Conservation (phyloP, 2,888 invertebrate species). For the Neria commutata region DNA sequence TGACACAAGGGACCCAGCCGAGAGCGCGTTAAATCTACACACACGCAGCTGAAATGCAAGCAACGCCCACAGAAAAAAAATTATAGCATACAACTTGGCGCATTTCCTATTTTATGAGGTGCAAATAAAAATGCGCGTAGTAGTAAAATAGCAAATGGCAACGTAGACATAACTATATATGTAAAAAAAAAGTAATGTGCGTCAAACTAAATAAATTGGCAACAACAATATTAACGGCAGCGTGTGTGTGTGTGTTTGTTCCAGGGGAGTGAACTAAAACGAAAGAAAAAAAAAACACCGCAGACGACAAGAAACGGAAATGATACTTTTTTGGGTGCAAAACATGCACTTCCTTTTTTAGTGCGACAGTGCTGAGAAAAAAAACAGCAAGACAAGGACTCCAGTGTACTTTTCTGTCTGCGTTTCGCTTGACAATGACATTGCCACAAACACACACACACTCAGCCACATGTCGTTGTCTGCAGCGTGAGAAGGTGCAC, state of each 20-base stretch:
- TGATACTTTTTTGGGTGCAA: constrained; percentile 16
- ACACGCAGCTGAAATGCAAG: not conserved
- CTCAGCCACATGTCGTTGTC: not conserved
- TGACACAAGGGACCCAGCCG: constrained; percentile 10
- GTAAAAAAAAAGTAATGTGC: constrained; percentile 8
- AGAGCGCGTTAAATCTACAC: constrained; percentile 2
- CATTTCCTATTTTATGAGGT: constrained; percentile 58
- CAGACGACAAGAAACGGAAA: constrained; percentile 19
- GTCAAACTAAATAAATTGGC: not conserved
- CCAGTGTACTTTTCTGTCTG: constrained; percentile 13
- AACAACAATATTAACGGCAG: not conserved
- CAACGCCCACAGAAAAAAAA: not conserved
- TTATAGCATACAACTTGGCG: constrained; percentile 46
- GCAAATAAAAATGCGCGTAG: constrained; percentile 57
- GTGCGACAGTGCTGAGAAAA: not conserved
- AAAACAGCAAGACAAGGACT: constrained; percentile 1
- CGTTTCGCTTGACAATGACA: constrained; percentile 20
- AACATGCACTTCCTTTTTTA: not conserved
- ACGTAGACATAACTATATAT: constrained; percentile 46
- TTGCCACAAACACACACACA: constrained; percentile 3
- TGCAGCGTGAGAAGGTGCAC: not conserved
- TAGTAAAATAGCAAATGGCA: constrained; percentile 43
- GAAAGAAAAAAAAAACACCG: not conserved
- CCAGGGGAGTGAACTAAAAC: not conserved
- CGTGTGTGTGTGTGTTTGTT: too few species aligned